phyloP scores from a whole-genome alignment of 1,140 invertebrate genomes.

The Pygmarrhopalites habei region DNA sequence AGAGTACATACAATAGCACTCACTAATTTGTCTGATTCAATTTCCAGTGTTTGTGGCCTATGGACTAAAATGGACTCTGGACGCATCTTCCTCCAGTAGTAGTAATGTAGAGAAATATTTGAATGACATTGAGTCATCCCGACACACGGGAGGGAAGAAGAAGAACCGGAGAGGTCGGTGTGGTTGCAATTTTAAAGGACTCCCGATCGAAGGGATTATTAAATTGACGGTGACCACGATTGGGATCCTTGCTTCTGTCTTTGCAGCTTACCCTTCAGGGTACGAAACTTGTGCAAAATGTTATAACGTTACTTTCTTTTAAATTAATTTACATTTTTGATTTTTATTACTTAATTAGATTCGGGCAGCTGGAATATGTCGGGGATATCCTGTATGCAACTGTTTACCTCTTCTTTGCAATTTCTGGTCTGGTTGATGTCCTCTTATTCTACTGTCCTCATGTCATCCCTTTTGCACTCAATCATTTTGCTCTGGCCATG shows the following conservation, averaged over 20 bases:
- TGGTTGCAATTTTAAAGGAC: constrained; percentile 6
- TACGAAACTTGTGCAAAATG: too few species aligned
- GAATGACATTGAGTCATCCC: neutral
- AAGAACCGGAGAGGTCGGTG: constrained; percentile 1
- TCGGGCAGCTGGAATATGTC: constrained; percentile 39
- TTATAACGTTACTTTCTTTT: too few species aligned
- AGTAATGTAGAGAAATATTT: constrained; percentile 7
- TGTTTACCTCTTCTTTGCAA: constrained; percentile 47
- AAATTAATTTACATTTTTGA: too few species aligned
- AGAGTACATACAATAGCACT: too few species aligned
- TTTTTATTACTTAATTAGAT: too few species aligned
- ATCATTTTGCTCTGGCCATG: constrained; percentile 44
- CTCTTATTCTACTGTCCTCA: constrained; percentile 45
- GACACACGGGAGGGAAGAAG: neutral
- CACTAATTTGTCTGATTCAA: too few species aligned
- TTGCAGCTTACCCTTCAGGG: constrained; percentile 23
- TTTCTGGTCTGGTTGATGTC: constrained; percentile 47
- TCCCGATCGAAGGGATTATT: constrained; percentile 34
- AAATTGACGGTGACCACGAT: constrained; percentile 33
- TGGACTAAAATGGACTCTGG: constrained; percentile 34
- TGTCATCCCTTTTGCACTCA: constrained; percentile 42
- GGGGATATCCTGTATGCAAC: constrained; percentile 46
- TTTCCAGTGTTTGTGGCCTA: constrained; percentile 34
- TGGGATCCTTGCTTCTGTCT: constrained; percentile 32
- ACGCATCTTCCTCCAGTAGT: constrained; percentile 27